Base-by-base conservation (phyloP, 1,140 invertebrate genomes). In the Heliothis virescens region DNA sequence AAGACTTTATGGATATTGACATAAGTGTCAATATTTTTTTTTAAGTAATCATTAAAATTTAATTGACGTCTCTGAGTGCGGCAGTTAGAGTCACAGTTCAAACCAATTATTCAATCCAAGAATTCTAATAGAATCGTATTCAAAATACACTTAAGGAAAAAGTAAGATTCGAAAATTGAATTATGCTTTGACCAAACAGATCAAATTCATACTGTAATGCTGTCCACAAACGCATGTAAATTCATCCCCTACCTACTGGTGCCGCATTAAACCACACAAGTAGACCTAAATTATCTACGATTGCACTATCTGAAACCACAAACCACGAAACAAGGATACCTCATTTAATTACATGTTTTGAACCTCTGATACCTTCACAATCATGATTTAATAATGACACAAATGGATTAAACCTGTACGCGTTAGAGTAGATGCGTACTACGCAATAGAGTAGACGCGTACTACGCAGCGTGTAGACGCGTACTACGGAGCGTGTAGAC, bases 371-470 rank as follows among this genome's bases (percentile, higher is more conserved):
- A 77, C 71, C 76, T 65, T 73, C 65, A 48, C 71, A 81, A 83
- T 88, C 84, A 88, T 90, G 86, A 85, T 89, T 90, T 85, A 86
- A 85, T 90, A 87, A 90, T 85, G 75, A 67, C 63, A 84, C 83
- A 87, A 91, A 87, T 83, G 86, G 85, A 89, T 89, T 89, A 88
- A 83, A 63, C 69, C 82, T 78, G 87, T 88, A 83, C 82, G 80
- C 74, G 77, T 82, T 53, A 81, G 21, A 26, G 34, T 65, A 59
- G 69, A 62, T 79, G 77, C 65, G 82, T 77, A 62, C 85, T 41
- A 41, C 34, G 34, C 34, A 41, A 26, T 26, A 26, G 21, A 26
- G 34, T 65, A 59, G 73, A 67, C 81, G 77, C 65, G 82, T 77
- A 62, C 85, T 41, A 41, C 34, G 34, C 34, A 7, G 9, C 9